phyloP scores from a whole-genome alignment of 2,797 vertebrate species.

The Dromococcyx pavoninus region DNA sequence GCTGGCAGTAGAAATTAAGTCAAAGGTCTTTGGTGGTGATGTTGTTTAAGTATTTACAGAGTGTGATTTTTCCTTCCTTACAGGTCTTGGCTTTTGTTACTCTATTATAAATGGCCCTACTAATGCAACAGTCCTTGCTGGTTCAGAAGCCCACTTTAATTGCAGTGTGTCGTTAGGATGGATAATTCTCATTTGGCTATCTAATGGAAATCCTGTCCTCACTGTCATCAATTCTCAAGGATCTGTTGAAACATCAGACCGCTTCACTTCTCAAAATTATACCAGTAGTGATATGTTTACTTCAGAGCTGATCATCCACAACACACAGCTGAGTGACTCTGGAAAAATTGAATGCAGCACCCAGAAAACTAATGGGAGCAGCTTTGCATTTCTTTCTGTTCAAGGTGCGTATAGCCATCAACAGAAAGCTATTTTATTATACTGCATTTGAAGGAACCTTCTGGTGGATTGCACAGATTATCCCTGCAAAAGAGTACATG shows the following conservation, averaged over 20 bases:
- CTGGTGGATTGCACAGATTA: background rate
- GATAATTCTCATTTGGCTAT: slow-evolving; percentile 76
- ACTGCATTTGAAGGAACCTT: background rate
- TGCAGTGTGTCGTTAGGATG: slow-evolving; percentile 73
- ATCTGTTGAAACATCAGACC: slow-evolving; percentile 36
- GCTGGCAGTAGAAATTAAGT: background rate
- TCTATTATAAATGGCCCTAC: slow-evolving; percentile 70
- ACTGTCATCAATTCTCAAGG: slow-evolving; percentile 24
- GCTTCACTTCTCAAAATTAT: slow-evolving; percentile 66
- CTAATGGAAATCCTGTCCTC: slow-evolving; percentile 54
- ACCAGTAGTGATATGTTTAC: slow-evolving; percentile 1
- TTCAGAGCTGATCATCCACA: slow-evolving; percentile 74
- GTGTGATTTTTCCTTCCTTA: background rate
- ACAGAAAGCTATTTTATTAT: background rate
- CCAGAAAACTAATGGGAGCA: slow-evolving; percentile 43
- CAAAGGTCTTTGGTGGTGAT: background rate
- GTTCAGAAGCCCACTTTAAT: slow-evolving; percentile 73
- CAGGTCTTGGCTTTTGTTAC: slow-evolving; percentile 59
- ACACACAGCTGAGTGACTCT: slow-evolving; percentile 36
- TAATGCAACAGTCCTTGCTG: slow-evolving; percentile 69
- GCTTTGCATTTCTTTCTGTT: slow-evolving; percentile 79
- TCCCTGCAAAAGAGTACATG: background rate
- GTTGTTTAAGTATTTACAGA: background rate
- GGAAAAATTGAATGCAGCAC: slow-evolving; percentile 78
- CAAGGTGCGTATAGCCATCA: slow-evolving; percentile 78